Percentiles rank a stretch among this genome's conserved stretches.
phyloP scores from a whole-genome alignment of 2,113 vertebrate species.

The Heteronetta atricapilla region DNA sequence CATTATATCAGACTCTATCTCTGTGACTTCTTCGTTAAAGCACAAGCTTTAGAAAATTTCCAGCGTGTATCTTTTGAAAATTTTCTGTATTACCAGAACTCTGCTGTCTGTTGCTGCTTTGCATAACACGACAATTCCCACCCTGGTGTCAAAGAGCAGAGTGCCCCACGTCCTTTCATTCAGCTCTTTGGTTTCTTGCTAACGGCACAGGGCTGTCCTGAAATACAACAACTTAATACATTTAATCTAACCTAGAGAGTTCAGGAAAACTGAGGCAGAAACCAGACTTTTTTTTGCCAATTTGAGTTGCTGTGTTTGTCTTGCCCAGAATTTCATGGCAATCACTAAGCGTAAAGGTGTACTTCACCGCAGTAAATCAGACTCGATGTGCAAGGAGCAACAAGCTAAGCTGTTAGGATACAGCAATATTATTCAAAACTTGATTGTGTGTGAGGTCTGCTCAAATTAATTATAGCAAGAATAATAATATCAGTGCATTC shows the following conservation, averaged over 20 bases:
- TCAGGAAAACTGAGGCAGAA: background rate
- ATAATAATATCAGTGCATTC: background rate
- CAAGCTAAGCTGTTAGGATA: background rate
- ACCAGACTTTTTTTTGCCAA: background rate
- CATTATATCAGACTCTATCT: background rate
- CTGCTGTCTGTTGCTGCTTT: background rate
- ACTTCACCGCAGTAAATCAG: background rate
- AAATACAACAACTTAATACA: background rate
- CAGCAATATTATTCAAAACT: background rate
- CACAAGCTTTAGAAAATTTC: background rate
- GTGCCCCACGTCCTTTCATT: background rate
- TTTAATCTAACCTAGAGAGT: background rate
- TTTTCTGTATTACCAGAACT: background rate
- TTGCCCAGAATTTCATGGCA: background rate
- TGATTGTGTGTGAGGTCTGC: background rate
- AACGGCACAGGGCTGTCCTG: background rate
- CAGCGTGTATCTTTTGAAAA: background rate
- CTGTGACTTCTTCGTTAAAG: background rate
- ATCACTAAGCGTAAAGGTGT: background rate
- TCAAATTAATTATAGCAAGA: background rate
- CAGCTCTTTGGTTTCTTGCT: background rate
- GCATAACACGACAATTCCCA: background rate
- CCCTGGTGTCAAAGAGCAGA: background rate
- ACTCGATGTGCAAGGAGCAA: background rate
- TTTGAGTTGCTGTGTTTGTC: background rate